Evolutionary conservation across 2,113 vertebrate species (phyloP), one percentile per base, ranked within the genome.

Genomic region (Lepus timidus): DNA sequence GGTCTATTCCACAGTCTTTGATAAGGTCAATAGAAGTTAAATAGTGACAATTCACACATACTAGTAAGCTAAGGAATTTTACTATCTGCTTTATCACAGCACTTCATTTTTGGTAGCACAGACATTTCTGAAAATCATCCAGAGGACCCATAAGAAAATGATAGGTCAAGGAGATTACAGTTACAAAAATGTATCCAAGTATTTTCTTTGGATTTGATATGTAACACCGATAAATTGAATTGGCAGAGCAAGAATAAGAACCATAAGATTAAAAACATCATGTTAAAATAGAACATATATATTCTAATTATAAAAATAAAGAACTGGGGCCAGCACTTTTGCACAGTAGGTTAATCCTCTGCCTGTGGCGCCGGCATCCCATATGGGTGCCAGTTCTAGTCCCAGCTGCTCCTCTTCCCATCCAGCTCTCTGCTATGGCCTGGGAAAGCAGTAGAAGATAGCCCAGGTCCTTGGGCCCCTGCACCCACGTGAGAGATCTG

Each of bases 1-100:
- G 55, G 6, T 62, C 68, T 85, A 79, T 65, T 79, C 49, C 51
- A 92, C 85, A 12, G 22, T 61, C 64, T 88, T 90, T 75, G 39
- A 49, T 90, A 83, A 92, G 22, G 58, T 93, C 68, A 39, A 79
- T 4, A 65, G 27, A 88, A 62, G 29, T 67, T 86, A 93, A 88
- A 74, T 39, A 58, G 6, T 33, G 12, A 83, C 88, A 86, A 13
- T 82, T 82, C 4, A 44, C 44, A 44, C 7, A 51, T 0, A 19
- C 49, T 36, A 7, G 8, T 49, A 25, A 17, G 55, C 12, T 39
- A 61, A 88, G 44, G 11, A 1, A 4, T 67, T 79, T 91, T 85
- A 83, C 5, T 74, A 29, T 11, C 16, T 79, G 31, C 27, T 78
- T 74, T 75, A 39, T 49, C 64, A 73, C n/a, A 78, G 9, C 25